Conservation (phyloP, 2,797 vertebrate species). For the Neoniphon sammara region DNA sequence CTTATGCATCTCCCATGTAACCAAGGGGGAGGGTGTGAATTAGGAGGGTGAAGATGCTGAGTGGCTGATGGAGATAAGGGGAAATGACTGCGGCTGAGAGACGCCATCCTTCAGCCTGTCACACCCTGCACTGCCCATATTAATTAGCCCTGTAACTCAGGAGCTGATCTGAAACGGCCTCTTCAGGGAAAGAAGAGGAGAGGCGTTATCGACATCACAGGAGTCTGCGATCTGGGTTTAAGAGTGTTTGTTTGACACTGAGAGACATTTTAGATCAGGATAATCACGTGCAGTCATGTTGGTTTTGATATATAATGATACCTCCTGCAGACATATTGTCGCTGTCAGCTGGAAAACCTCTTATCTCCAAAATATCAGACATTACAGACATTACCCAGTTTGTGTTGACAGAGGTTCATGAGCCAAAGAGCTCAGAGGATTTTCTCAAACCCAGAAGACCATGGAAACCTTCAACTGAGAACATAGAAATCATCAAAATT, state of each 20-base stretch:
- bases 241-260: neutral
- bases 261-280: no score
- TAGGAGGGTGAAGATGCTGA: constrained; percentile 52
- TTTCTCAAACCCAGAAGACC: no score
- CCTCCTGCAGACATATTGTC: no score
- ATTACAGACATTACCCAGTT: no score
- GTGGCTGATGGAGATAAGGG: constrained; percentile 68
- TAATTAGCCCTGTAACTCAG: constrained; percentile 62
- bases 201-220: constrained; percentile 2
- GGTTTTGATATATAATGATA: no score
- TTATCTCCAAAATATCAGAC: no score
- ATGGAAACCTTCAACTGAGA: no score
- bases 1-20: constrained; percentile 28
- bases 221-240: neutral
- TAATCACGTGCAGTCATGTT: no score
- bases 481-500: no score
- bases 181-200: constrained; percentile 7
- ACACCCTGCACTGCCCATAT: constrained; percentile 56
- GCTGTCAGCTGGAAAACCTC: no score
- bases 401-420: no score
- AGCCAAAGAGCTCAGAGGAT: no score
- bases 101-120: constrained; percentile 69
- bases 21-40: constrained; percentile 23
- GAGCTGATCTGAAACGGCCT: constrained; percentile 47
- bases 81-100: constrained; percentile 57